Evolutionary conservation across 1,140 invertebrate genomes (phyloP).

Genomic region (Tetramorium parvispinum): DNA sequence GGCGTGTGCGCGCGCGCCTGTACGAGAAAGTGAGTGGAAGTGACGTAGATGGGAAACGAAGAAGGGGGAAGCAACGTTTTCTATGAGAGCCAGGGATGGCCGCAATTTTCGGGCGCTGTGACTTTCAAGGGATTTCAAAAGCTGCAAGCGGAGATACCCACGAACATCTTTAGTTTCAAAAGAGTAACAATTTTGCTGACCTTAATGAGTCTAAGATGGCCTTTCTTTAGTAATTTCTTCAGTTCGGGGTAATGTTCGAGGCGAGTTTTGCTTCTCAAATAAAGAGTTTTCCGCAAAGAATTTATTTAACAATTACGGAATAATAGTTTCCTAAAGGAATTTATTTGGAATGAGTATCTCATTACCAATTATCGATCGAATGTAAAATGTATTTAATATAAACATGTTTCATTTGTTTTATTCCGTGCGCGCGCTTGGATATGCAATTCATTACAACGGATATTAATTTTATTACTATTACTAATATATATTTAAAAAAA

Average conservation of each 20-base stretch:
- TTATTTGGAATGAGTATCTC: too few relatives aligned
- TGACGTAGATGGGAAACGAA: constrained; percentile 24
- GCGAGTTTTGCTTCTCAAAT: neutral
- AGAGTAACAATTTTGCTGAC: neutral
- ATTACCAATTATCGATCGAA: too few relatives aligned
- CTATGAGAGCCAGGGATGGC: constrained; percentile 34
- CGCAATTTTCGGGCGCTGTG: constrained; percentile 43
- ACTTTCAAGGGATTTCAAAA: neutral
- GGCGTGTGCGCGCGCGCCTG: neutral
- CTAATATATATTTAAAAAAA: neutral
- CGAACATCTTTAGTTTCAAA: neutral
- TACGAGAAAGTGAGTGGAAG: constrained; percentile 37
- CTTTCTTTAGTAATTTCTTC: neutral
- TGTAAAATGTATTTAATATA: too few relatives aligned
- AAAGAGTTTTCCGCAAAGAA: neutral
- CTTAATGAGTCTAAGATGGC: neutral
- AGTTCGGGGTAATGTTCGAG: neutral
- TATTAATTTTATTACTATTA: neutral
- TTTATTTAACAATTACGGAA: neutral
- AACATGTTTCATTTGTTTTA: neutral
- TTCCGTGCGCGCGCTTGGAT: too few relatives aligned
- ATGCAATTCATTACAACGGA: too few relatives aligned
- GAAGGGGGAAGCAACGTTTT: constrained; percentile 35
- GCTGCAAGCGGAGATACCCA: neutral
- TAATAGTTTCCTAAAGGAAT: neutral